A percentile compares a stretch with the other conserved stretches of the same genome.
phyloP scores from a whole-genome alignment of 2,113 vertebrate species.

The Vulpes lagopus region DNA sequence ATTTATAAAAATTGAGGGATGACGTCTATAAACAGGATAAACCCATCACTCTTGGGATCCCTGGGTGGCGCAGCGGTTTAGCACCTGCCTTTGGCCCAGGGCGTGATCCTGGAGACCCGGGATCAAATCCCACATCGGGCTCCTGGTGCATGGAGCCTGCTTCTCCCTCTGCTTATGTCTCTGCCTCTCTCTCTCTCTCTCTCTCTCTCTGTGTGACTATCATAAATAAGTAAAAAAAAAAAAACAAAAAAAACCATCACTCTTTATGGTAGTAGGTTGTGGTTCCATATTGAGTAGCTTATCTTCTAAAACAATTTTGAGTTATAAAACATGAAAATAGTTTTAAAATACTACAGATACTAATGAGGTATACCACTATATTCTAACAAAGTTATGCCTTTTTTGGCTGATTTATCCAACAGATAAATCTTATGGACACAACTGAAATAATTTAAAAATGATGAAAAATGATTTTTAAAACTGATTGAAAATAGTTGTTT shows the following conservation, averaged over 20 bases:
- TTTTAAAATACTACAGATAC: neutral
- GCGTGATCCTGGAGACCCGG: no score
- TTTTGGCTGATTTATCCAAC: neutral
- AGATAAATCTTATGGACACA: neutral
- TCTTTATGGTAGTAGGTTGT: neutral
- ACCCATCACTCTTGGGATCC: neutral
- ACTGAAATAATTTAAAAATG: constrained; percentile 20
- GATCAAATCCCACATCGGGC: no score
- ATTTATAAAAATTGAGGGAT: neutral
- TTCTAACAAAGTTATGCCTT: neutral
- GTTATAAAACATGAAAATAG: neutral
- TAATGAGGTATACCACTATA: neutral
- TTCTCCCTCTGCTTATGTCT: no score
- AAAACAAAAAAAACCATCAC: neutral
- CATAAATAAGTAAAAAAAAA: no score
- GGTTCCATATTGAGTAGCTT: neutral
- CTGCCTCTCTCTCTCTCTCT: no score
- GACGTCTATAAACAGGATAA: neutral
- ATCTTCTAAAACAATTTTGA: constrained; percentile 23
- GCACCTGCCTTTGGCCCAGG: no score
- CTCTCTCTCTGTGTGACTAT: no score
- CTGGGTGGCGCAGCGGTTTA: no score
- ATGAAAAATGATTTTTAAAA: neutral
- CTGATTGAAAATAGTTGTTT: neutral
- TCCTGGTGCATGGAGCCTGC: no score